phyloP scores from a whole-genome alignment of 2,113 vertebrate genomes.

The Malurus alboscapulatus region DNA sequence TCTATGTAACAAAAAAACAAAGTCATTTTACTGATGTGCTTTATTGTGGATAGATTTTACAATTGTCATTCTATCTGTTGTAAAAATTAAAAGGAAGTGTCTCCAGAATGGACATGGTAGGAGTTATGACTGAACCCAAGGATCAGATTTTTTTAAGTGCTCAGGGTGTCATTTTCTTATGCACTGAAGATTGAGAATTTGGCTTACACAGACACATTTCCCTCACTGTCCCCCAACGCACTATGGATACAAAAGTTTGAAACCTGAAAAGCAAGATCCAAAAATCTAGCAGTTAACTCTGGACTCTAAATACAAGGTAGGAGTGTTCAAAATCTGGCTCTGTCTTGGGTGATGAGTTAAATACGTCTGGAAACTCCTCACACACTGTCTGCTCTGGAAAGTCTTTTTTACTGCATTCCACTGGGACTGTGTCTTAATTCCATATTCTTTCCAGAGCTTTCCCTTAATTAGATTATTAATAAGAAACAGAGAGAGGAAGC shows the following conservation, averaged over 20 bases:
- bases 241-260: neutral
- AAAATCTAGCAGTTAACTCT: neutral
- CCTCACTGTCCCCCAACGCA: neutral
- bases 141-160: neutral
- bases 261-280: neutral
- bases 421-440: neutral
- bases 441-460: neutral
- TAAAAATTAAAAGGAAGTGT: neutral
- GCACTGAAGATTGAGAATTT: neutral
- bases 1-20: neutral
- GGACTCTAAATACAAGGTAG: neutral
- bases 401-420: neutral
- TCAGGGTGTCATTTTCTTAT: neutral
- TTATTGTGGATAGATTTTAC: neutral
- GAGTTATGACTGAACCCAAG: neutral
- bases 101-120: neutral
- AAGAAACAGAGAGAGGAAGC: neutral
- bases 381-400: neutral
- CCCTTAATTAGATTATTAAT: slow-evolving; percentile 1
- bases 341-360: neutral
- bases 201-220: neutral
- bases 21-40: neutral
- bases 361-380: neutral
- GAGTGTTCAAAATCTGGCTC: neutral
- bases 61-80: neutral